phyloP scores from a whole-genome alignment of 2,888 invertebrate species.

The Pediacus dermestoides region DNA sequence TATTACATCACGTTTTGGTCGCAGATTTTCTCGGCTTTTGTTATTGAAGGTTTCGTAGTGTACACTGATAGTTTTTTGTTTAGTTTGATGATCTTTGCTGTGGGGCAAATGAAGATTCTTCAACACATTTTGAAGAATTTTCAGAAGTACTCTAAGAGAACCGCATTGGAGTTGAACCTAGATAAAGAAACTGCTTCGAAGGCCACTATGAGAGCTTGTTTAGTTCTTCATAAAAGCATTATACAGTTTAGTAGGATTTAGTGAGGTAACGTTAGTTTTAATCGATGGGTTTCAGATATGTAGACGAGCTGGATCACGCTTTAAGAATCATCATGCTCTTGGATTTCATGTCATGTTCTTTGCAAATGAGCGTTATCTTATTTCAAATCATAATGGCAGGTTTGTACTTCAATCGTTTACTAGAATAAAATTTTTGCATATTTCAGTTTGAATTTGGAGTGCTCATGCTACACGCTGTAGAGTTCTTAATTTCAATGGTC shows the following conservation, averaged over 20 bases:
- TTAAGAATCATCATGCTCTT: conserved; percentile 32
- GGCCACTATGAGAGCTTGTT: background rate
- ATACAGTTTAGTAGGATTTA: background rate
- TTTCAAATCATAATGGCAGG: conserved; percentile 31
- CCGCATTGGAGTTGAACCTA: background rate
- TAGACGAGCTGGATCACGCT: conserved; percentile 26
- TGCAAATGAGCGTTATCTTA: conserved; percentile 31
- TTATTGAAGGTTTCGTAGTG: conserved; percentile 10
- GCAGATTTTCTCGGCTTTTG: conserved; percentile 6
- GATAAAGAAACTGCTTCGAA: background rate
- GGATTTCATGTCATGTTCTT: conserved; percentile 31
- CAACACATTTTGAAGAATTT: conserved; percentile 11
- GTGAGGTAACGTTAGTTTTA: background rate
- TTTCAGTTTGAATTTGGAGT: conserved; percentile 1
- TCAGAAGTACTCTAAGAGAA: background rate
- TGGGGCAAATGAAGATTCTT: conserved; percentile 14
- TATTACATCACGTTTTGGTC: conserved; percentile 5
- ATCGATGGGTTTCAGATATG: conserved; percentile 22
- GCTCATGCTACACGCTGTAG: conserved; percentile 3
- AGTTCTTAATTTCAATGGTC: conserved; percentile 16
- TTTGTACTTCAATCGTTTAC: background rate
- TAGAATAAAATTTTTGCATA: background rate
- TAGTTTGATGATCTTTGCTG: conserved; percentile 13
- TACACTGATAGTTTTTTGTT: conserved; percentile 12
- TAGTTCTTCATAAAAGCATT: background rate